Evolutionary conservation across 2,888 invertebrate species (phyloP), one percentile per base, ranked within the genome.

Genomic region (Plagodis dolabraria): DNA sequence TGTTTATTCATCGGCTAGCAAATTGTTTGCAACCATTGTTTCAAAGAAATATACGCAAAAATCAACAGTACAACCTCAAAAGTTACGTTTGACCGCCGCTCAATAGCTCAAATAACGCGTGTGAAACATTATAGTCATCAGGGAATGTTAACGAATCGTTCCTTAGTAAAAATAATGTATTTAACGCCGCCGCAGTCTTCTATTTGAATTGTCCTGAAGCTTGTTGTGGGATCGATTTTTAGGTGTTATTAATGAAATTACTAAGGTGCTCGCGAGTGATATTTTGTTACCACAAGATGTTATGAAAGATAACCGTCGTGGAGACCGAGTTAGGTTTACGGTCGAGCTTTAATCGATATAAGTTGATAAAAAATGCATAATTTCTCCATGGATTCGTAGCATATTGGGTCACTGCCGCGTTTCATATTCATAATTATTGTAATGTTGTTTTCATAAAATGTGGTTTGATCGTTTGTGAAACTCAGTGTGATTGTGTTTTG

Each of bases 171-270:
- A 79, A 85, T 87, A 88, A 87, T 87, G 87, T 84, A 87, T 87
- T 85, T 87, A 85, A 84, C 86, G 78, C 85, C 84, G 83, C 83
- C 69, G 85, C 87, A 86, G 88, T 85, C 80, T 86, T 83, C 79
- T 83, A 82, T 88, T 85, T 81, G 87, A 87, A 88, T 89, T 87
- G 88, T 87, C 87, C 86, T 85, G 86, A 85, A 85, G 86, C 80
- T 82, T 87, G 85, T 83, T 86, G 89, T 89, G 83, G 79, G 79
- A 92, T 92, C 92, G 92, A 92, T 92, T 91, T 92, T 92, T 90
- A 89, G 87, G 85, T 90, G 90, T 90, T 92, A 92, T 92, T 91
- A 92, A 89, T 91, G 89, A 91, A 91, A 91, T 91, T 88, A 90
- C 84, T 75, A 81, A 88, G 84, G 87, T 89, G 87, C 84, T 89